These are phyloP conservation scores for Vimba vimba DNA, from an alignment of 2,113 vertebrate species.

Conservation along the genomic window DNA sequence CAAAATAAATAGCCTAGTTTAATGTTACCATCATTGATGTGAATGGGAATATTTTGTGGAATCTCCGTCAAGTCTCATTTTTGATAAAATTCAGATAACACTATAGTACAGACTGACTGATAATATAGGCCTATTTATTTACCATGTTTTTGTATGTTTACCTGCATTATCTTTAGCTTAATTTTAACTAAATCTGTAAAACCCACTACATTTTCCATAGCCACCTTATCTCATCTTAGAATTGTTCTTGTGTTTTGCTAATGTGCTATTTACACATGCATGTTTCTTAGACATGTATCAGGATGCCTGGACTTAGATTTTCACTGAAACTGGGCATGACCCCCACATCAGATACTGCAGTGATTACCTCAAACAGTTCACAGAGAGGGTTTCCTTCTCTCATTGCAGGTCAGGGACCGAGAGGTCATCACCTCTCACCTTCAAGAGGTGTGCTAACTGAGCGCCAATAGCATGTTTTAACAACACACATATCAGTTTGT, in stretches of 20 bases:
- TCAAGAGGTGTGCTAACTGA: neutral
- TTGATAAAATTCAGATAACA: neutral
- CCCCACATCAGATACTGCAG: neutral
- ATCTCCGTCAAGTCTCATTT: neutral
- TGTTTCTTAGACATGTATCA: neutral
- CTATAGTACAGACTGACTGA: neutral
- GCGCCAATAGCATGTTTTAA: neutral
- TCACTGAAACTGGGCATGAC: neutral
- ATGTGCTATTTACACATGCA: neutral
- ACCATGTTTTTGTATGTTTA: neutral
- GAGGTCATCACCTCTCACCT: conserved; percentile 8
- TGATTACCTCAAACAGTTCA: conserved; percentile 27
- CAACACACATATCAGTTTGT: neutral
- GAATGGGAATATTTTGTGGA: neutral
- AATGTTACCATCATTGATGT: neutral
- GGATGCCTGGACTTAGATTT: neutral
- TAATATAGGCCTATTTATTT: neutral
- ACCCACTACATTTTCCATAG: neutral
- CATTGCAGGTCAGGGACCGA: conserved; percentile 7
- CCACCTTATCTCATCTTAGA: neutral
- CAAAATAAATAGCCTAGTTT: neutral
- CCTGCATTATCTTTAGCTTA: neutral
- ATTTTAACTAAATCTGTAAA: neutral
- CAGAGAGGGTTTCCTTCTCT: conserved; percentile 30
- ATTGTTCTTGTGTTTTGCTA: neutral